These are phyloP conservation scores for Bolinopsis microptera DNA, from an alignment of 37 sponge, comb jelly and placozoan species.

Conservation along the genomic window DNA sequence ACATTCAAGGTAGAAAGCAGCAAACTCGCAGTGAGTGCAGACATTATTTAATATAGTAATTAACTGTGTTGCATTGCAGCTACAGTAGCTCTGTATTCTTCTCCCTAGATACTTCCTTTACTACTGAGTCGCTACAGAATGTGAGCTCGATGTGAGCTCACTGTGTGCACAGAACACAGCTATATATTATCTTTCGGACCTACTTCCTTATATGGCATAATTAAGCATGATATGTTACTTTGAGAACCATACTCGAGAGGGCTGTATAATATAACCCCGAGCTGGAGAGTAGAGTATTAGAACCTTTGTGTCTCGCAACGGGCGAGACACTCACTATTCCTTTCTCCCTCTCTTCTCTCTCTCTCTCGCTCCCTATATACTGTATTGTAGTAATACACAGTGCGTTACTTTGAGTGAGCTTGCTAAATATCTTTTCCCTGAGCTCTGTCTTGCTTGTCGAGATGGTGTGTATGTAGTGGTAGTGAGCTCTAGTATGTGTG, in stretches of 20 bases:
- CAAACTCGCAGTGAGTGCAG: not conserved
- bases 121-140: not conserved
- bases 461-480: conserved; percentile 22
- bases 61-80: not conserved
- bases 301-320: not conserved
- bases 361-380: not conserved
- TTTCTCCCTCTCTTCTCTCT: not conserved
- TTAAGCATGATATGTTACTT: conserved; percentile 45
- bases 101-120: not conserved
- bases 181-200: not conserved
- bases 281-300: not conserved
- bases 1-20: not conserved
- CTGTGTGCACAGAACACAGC: not conserved
- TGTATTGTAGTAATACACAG: not conserved
- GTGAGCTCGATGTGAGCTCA: not conserved
- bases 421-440: not conserved
- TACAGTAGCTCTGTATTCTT: not conserved
- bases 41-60: not conserved
- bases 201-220: conserved; percentile 37
- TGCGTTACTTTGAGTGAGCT: not conserved
- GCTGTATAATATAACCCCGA: not conserved
- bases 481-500: not conserved
- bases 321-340: not conserved
- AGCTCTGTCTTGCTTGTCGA: not conserved
- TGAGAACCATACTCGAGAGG: conserved; percentile 42